Conservation (phyloP, 2,113 vertebrate genomes). For the Numenius arquata region DNA sequence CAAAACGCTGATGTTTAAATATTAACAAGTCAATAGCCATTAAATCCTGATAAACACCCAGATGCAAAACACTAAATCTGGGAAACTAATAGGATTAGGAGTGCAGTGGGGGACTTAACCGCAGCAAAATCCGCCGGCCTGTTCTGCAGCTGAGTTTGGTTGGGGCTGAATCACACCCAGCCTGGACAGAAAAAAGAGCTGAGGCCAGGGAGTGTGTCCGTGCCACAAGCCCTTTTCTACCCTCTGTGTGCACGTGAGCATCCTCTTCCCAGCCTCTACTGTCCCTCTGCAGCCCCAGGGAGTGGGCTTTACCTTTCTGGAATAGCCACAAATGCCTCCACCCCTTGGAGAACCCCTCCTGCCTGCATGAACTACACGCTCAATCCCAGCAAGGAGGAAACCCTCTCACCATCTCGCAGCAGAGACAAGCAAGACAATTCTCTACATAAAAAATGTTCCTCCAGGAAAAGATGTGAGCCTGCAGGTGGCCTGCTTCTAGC, state of each 20-base stretch:
- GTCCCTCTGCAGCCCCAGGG: background rate
- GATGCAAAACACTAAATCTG: background rate
- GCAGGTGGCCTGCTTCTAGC: background rate
- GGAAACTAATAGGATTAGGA: background rate
- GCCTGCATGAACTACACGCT: no score
- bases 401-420: background rate
- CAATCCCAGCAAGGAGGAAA: background rate
- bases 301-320: background rate
- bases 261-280: background rate
- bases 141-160: background rate
- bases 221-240: background rate
- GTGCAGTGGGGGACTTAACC: background rate
- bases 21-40: background rate
- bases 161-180: background rate
- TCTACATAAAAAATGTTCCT: background rate
- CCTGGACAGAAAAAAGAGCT: background rate
- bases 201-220: background rate
- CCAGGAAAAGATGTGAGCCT: background rate
- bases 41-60: background rate
- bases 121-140: background rate
- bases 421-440: background rate
- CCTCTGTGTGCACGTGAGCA: rapidly evolving
- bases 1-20: background rate
- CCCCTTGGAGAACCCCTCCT: background rate
- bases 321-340: background rate